Evolutionary conservation across 2,113 vertebrate genomes (phyloP).

Genomic region (Mixornis gularis): DNA sequence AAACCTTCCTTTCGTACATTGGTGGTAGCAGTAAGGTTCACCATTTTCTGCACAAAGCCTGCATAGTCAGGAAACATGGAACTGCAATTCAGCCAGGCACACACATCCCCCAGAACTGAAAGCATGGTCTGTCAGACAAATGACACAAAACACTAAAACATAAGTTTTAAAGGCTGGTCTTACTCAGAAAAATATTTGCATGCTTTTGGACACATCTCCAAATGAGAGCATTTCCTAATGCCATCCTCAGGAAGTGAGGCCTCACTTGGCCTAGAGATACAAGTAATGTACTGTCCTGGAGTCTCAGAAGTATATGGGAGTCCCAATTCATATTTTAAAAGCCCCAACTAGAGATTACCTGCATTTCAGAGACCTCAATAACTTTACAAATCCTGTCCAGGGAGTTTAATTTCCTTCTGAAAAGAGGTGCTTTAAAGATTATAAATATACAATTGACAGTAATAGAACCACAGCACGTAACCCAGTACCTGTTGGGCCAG

Average conservation of each 20-base stretch:
- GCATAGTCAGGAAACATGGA: rapidly evolving
- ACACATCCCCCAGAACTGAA: neutral
- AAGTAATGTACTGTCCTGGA: neutral
- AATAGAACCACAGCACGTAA: neutral
- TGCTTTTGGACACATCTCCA: neutral
- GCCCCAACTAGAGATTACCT: neutral
- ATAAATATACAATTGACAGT: neutral
- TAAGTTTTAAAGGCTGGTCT: neutral
- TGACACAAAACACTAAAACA: neutral
- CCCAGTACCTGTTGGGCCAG: neutral
- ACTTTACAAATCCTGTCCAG: neutral
- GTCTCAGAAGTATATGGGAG: neutral
- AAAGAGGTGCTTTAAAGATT: conserved; percentile 11
- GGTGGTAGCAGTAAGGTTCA: neutral
- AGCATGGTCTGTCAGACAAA: neutral
- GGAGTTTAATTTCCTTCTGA: neutral
- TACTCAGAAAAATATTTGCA: neutral
- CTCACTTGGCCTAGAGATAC: neutral
- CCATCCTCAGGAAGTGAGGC: neutral
- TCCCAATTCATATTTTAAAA: neutral
- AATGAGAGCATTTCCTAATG: neutral
- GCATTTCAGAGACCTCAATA: neutral
- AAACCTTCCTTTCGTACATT: neutral
- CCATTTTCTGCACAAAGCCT: neutral
- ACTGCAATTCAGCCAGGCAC: neutral